These are phyloP conservation scores for Loripinus fragilis DNA, from an alignment of 2,888 invertebrate genomes.

Conservation along the genomic window DNA sequence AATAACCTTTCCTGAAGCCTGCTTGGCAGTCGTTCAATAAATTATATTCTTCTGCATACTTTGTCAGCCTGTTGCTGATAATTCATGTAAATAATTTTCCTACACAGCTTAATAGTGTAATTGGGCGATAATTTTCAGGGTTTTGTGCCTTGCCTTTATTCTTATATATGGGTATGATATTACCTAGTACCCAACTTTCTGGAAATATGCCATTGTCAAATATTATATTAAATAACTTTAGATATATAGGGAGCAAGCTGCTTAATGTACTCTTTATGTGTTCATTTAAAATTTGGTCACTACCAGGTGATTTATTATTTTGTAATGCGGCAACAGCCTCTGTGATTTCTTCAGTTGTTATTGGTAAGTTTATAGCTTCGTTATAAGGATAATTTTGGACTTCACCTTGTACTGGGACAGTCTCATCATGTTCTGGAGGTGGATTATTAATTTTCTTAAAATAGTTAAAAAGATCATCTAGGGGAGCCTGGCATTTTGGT, in stretches of 20 bases:
- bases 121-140: slow-evolving; percentile 31
- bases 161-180: slow-evolving; percentile 34
- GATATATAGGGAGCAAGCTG: neutral
- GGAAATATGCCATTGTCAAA: slow-evolving; percentile 29
- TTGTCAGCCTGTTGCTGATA: neutral
- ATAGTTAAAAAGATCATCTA: neutral
- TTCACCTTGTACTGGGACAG: neutral
- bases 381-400: neutral
- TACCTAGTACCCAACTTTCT: slow-evolving; percentile 23
- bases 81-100: slow-evolving; percentile 9
- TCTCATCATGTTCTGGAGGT: neutral
- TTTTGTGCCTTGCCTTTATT: slow-evolving; percentile 23
- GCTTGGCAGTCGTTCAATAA: neutral
- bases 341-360: slow-evolving; percentile 5
- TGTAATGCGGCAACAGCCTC: neutral
- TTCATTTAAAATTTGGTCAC: slow-evolving; percentile 20
- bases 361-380: slow-evolving; percentile 7
- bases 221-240: slow-evolving; percentile 21
- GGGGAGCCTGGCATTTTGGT: neutral
- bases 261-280: slow-evolving; percentile 13
- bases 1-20: slow-evolving; percentile 17
- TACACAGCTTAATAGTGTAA: slow-evolving; percentile 21
- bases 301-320: slow-evolving; percentile 3
- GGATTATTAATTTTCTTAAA: neutral
- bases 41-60: neutral